A percentile compares a stretch with the other conserved stretches of the same genome.
Conservation (phyloP, 2,113 vertebrate species). For the Albula glossodonta region DNA sequence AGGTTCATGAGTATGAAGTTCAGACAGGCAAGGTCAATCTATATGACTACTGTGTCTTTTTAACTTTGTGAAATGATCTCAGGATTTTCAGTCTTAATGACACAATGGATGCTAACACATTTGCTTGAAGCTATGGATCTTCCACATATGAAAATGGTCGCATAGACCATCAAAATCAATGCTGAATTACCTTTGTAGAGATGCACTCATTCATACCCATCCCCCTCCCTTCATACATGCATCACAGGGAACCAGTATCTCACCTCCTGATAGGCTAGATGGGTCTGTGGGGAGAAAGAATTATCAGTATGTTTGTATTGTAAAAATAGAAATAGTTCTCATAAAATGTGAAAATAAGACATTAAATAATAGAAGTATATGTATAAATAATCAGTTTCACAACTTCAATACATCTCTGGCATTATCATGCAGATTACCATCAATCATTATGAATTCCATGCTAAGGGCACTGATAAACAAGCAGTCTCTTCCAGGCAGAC, state of each 20-base stretch:
- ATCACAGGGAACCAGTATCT: not conserved
- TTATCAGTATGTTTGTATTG: not conserved
- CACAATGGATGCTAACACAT: not conserved
- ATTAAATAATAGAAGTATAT: too few relatives aligned
- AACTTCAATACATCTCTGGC: too few relatives aligned
- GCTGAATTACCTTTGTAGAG: not conserved
- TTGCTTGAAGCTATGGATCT: not conserved
- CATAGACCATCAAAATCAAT: not conserved
- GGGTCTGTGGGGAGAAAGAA: constrained; percentile 7
- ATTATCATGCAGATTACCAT: too few relatives aligned
- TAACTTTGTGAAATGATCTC: too few relatives aligned
- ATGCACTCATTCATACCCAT: not conserved
- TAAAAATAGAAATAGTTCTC: too few relatives aligned
- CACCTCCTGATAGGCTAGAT: constrained; percentile 22
- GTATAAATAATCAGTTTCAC: too few relatives aligned
- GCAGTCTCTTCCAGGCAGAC: too few relatives aligned
- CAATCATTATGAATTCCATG: too few relatives aligned
- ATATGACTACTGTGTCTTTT: not conserved
- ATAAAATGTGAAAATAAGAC: too few relatives aligned
- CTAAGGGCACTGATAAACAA: too few relatives aligned
- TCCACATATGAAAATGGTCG: not conserved
- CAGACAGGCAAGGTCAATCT: not conserved
- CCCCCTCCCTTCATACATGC: not conserved
- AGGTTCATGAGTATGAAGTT: not conserved
- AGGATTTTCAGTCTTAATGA: not conserved